Evolutionary conservation across 2,888 invertebrate genomes (phyloP), one percentile per base, ranked within the genome.

Genomic region (Mimas tiliae): DNA sequence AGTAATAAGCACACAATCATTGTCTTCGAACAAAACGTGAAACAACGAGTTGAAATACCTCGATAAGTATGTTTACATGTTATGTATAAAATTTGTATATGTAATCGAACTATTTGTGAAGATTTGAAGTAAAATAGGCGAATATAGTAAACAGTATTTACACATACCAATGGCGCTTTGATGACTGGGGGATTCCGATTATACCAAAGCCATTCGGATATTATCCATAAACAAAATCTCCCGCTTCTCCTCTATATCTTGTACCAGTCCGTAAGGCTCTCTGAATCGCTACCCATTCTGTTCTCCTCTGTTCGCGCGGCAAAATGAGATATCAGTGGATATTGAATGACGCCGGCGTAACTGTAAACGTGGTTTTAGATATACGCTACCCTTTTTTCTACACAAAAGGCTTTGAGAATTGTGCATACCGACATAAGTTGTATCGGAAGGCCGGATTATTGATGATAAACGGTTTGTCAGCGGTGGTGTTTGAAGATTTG

Each of bases 271-370:
- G 69, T 63, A 74, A 78, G 79, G 81, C 83, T 78, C 83, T 78
- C 74, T 72, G 79, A 81, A 87, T 82, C 83, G 83, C 75, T 84
- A 85, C 81, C 86, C 84, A 83, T 86, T 86, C 84, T 81, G 81
- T 83, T 82, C 82, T 77, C 76, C 79, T 83, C 82, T 81, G 85
- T 84, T 87, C 87, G 85, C 84, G 86, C 86, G 87, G 86, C 84
- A 89, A 91, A 92, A 91, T 90, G 87, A 89, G 91, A 91, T 91
- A 92, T 91, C 91, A 90, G 85, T 87, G 82, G 89, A 85, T 91
- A 91, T 91, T 90, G 91, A 91, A 91, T 89, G 90, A 87, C 88
- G 85, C 77, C 72, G 79, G 81, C 82, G 82, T 82, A 75, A 81
- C 85, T 74, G 80, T 74, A 79, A 83, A 84, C 81, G 81, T 75